These are phyloP conservation scores for Actenoides lindsayi DNA, from an alignment of 2,113 vertebrate species.

Conservation along the genomic window DNA sequence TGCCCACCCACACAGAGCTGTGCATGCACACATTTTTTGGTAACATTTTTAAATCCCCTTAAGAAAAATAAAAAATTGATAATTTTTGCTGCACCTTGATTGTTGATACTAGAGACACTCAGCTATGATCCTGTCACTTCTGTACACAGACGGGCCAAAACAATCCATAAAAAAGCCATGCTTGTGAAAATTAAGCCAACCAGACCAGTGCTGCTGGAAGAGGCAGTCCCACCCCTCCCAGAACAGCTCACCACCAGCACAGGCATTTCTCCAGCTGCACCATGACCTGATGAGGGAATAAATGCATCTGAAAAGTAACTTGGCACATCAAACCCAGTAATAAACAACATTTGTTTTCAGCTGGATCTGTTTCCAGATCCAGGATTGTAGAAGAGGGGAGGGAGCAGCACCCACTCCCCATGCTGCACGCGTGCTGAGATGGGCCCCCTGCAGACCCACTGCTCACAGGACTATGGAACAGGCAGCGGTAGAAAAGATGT, in stretches of 20 bases:
- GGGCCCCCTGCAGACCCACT: not conserved
- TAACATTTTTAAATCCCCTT: not conserved
- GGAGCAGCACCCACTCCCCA: not conserved
- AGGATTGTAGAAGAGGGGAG: not conserved
- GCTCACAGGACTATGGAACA: not conserved
- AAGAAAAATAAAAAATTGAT: rapidly evolving
- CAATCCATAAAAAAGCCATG: rapidly evolving
- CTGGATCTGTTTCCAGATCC: not conserved
- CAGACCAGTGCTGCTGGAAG: not conserved
- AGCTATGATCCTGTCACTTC: not conserved
- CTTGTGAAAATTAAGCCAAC: not conserved
- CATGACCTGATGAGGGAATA: not conserved
- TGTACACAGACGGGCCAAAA: not conserved
- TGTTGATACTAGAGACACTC: not conserved
- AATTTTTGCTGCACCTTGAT: not conserved
- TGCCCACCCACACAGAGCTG: not conserved
- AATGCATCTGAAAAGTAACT: not conserved
- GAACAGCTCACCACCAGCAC: rapidly evolving
- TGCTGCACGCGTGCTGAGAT: rapidly evolving
- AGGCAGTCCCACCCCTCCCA: not conserved
- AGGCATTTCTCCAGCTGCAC: not conserved
- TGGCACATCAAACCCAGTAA: not conserved
- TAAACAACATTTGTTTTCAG: not conserved
- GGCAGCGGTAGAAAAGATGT: rapidly evolving
- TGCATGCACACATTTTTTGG: too few relatives aligned